Evolutionary conservation across 2,888 invertebrate genomes (phyloP).

Genomic region (Byasa hedistus): DNA sequence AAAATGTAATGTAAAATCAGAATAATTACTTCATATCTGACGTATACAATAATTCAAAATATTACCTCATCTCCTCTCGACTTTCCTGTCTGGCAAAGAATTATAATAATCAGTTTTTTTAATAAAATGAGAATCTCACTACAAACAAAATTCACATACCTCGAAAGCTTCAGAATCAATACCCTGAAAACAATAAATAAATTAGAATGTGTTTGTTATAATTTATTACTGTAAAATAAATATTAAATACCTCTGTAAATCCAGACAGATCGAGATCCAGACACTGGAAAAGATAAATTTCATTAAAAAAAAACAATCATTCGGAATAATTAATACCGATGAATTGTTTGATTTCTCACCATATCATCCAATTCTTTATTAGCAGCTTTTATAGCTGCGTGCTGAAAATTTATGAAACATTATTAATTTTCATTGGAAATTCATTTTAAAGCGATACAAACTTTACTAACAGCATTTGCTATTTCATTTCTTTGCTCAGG

Average conservation of each 20-base stretch:
- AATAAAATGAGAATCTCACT: not conserved
- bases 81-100: slow-evolving; percentile 50
- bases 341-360: slow-evolving; percentile 43
- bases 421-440: not conserved
- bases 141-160: slow-evolving; percentile 42
- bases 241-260: slow-evolving; percentile 59
- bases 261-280: slow-evolving; percentile 66
- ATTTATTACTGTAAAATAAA: not conserved
- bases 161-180: slow-evolving; percentile 67
- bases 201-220: not conserved
- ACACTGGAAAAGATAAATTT: slow-evolving; percentile 51
- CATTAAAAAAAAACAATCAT: slow-evolving; percentile 9
- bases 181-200: slow-evolving; percentile 51
- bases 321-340: not conserved
- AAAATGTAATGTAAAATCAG: not conserved
- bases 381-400: slow-evolving; percentile 66
- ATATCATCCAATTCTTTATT: slow-evolving; percentile 68
- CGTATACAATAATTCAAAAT: not conserved
- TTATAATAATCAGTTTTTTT: not conserved
- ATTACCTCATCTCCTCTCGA: slow-evolving; percentile 50
- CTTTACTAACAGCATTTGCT: slow-evolving; percentile 61
- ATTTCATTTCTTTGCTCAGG: slow-evolving; percentile 70
- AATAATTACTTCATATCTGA: not conserved
- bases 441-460: not conserved
- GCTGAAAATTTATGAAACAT: slow-evolving; percentile 51